Evolutionary conservation across 2,888 invertebrate genomes (phyloP), one percentile per base, ranked within the genome.

Genomic region (Eupithecia abbreviata): DNA sequence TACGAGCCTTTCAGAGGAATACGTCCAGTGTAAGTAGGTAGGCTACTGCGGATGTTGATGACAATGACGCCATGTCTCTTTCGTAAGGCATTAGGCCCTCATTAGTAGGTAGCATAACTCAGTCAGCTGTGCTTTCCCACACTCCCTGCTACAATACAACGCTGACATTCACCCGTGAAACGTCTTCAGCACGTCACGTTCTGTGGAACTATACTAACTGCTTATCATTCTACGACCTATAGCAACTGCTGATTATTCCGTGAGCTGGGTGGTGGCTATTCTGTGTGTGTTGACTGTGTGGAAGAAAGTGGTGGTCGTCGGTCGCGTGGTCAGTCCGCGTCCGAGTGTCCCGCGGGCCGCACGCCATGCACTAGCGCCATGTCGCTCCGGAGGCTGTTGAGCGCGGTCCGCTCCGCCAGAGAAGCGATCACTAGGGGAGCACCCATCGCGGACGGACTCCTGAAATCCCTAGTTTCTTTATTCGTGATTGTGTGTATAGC

Each of bases 401-500:
- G 89, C 83, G 94, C 94, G 82, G 91, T 93, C 79, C 90, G 93
- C 70, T 89, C 90, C 65, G 94, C 93, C 83, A 91, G 93, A 77
- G 92, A 91, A 71, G 92, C 93, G 72, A 82, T 93, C 68, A 87
- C 90, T 42, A 88, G 92, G 55, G 91, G 91, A 69, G 92, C 94
- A 49, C 94, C 94, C 4, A 84, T 93, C 86, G 93, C 93, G 10
- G 92, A 93, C 78, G 90, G 91, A 80, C 87, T 95, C 12, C 84
- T 95, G 45, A 94, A 94, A 84, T 93, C 93, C 45, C 79, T 95
- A 51, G 84, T 95, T 58, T 93, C 95, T 9, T 84, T 95, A 41
- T 81, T 93, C 69, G 91, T 95, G 76, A 92, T 93, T 75, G 92
- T 91, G 83, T 93, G 92, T 80, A 93, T 95, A 58, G 93, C 95